Evolutionary conservation across 2,797 vertebrate species (phyloP).

Genomic region (Lepilemur ruficaudatus): DNA sequence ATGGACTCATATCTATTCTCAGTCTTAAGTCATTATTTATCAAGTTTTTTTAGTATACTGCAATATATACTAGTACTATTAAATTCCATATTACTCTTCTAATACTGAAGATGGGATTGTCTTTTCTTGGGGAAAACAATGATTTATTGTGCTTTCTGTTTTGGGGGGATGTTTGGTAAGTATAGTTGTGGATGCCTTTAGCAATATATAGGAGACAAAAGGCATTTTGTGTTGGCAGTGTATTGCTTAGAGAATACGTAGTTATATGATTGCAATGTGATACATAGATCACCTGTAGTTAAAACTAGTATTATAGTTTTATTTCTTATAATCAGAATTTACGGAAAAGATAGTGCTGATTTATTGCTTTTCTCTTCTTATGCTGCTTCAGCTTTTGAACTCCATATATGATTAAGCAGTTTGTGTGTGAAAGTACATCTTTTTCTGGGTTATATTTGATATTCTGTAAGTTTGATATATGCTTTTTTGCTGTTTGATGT

Average conservation of each 20-base stretch:
- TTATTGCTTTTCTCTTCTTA: neutral
- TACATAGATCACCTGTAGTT: neutral
- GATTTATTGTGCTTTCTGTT: neutral
- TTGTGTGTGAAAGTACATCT: neutral
- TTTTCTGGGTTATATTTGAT: neutral
- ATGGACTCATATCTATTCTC: neutral
- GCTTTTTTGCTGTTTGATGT: neutral
- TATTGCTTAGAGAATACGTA: neutral
- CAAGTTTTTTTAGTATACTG: neutral
- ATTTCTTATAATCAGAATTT: neutral
- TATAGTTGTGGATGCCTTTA: neutral
- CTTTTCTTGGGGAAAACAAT: conserved; percentile 25
- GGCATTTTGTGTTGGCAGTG: neutral
- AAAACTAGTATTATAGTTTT: neutral
- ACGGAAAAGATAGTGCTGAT: neutral
- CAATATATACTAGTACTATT: neutral
- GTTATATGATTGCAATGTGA: neutral
- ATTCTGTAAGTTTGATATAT: neutral
- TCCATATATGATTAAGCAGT: neutral
- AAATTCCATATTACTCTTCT: conserved; percentile 18
- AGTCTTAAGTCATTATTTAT: conserved; percentile 42
- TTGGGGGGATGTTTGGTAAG: neutral
- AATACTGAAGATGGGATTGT: neutral
- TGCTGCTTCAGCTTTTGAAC: neutral
- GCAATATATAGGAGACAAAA: neutral